Base-by-base conservation (phyloP, 2,113 vertebrate genomes). In the Ceyx margarethae region DNA sequence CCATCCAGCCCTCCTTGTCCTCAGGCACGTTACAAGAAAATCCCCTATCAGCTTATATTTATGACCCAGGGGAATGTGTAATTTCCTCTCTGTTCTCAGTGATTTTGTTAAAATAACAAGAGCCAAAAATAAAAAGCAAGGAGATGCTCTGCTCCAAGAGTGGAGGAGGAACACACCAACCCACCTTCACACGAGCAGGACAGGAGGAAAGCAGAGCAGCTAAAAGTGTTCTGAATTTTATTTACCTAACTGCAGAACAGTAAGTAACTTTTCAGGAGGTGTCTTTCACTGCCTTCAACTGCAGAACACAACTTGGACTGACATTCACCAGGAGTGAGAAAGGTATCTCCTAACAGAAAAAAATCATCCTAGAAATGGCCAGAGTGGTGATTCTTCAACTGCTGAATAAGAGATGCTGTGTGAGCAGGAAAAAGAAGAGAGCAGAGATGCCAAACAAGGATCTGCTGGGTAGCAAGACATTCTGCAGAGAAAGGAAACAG, bases 31-130 rank as follows among this genome's bases (percentile, higher is more conserved):
- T 18, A 65, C n/a, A 46, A 43, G 81, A 79, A 89, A 94, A 94
- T 17, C 83, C 67, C 48, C 0, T 33, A 61, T 50, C 64, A 76
- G 90, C 48, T 72, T 82, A 10, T 35, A 68, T 68, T 82, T 90
- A 45, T 37, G 54, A 53, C 91, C 84, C 76, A 42, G 31, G 91
- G 93, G 86, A 79, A 89, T 10, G 69, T 68, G 88, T 37, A 15
- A 95, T 95, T 93, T 87, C 93, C 90, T 78, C 93, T 69, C 69
- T 6, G 46, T 16, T 66, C 91, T 86, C 89, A 4, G 71, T 21
- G 40, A 21, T 28, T 85, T 48, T 53, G 57, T 69, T 91, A 20
- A 66, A 90, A 33, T 25, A n/a, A 81, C 81, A 46, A 46, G 46
- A 85, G 76, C 54, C 84, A 85, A 84, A 87, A 84, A 6, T 29